Percentiles rank a stretch among this genome's conserved stretches.
These are phyloP conservation scores for Rhinopomastus cyanomelas DNA, from an alignment of 2,113 vertebrate genomes.

Conservation along the genomic window DNA sequence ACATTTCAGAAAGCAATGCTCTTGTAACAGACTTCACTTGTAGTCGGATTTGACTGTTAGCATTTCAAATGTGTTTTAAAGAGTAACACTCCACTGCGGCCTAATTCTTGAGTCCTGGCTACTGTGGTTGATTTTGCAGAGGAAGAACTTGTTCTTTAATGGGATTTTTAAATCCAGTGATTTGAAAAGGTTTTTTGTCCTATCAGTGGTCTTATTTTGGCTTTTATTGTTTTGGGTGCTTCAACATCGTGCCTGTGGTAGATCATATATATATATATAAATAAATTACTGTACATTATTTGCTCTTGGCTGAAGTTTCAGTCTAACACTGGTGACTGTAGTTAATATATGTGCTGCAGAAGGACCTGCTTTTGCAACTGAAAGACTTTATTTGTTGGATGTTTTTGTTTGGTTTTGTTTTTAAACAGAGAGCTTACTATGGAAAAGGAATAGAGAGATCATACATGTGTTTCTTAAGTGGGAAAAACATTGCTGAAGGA, in stretches of 20 bases:
- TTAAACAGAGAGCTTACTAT: background rate
- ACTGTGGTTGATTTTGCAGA: background rate
- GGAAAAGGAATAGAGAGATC: background rate
- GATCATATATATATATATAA: background rate
- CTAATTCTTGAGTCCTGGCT: background rate
- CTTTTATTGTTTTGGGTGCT: background rate
- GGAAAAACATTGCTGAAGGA: background rate
- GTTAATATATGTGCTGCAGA: background rate
- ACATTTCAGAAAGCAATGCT: conserved; percentile 2
- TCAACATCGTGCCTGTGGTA: background rate
- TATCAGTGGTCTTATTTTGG: background rate
- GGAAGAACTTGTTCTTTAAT: background rate
- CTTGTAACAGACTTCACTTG: background rate
- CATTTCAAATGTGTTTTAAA: background rate
- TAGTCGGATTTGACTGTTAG: background rate
- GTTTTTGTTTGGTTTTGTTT: background rate
- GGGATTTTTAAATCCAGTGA: background rate
- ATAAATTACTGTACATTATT: background rate
- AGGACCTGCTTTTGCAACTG: background rate
- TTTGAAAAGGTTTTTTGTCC: background rate
- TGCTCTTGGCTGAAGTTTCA: background rate
- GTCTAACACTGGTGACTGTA: background rate
- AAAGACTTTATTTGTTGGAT: background rate
- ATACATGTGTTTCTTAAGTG: background rate
- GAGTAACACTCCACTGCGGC: background rate